Percentiles rank a stretch among this genome's conserved stretches.
phyloP scores from a whole-genome alignment of 2,797 vertebrate species.

The Myotis myotis region DNA sequence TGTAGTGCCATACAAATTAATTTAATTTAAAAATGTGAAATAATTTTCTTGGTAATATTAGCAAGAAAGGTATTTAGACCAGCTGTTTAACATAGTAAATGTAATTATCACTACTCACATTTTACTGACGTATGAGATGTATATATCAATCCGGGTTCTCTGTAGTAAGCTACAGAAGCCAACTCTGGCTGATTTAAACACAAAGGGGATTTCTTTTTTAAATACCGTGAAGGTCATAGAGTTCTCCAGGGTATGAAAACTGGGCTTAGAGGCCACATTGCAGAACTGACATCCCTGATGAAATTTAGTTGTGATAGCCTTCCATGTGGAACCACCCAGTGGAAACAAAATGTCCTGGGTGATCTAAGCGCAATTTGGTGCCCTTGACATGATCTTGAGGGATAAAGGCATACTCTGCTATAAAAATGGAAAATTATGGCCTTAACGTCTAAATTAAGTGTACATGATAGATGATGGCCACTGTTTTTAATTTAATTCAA shows the following conservation, averaged over 20 bases:
- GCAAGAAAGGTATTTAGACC: background rate
- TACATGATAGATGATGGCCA: slow-evolving; percentile 31
- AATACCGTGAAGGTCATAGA: background rate
- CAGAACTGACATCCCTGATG: background rate
- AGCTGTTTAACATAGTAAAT: background rate
- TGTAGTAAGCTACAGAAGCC: background rate
- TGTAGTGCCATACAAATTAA: background rate
- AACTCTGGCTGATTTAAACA: background rate
- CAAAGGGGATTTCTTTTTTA: slow-evolving; percentile 9
- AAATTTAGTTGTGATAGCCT: slow-evolving; percentile 2
- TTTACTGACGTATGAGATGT: background rate
- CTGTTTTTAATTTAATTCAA: slow-evolving; percentile 46
- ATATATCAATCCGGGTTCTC: background rate
- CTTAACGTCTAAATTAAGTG: slow-evolving; percentile 43
- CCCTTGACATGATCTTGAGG: background rate
- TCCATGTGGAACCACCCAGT: background rate
- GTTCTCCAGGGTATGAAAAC: background rate
- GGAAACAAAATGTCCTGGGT: slow-evolving; percentile 18
- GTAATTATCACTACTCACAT: background rate
- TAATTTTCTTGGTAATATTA: slow-evolving; percentile 9
- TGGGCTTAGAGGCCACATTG: background rate
- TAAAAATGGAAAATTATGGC: slow-evolving; percentile 32
- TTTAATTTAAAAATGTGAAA: slow-evolving; percentile 32
- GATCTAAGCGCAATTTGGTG: background rate
- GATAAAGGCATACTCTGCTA: slow-evolving; percentile 14